Conservation (phyloP, 92 coral and sea anemone species). For the Pocillopora grandis region DNA sequence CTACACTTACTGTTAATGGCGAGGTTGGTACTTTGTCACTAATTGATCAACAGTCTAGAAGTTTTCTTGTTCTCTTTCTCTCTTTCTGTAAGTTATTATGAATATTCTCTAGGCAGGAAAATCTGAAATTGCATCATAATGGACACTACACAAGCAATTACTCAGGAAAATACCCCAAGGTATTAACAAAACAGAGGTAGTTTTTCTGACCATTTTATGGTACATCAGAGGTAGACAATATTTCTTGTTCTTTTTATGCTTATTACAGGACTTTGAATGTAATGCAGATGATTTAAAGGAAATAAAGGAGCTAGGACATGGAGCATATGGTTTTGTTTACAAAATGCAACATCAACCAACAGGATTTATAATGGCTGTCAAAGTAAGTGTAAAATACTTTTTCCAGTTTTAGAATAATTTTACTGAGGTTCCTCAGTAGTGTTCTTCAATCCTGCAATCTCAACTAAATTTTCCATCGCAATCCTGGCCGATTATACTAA, state of each 20-base stretch:
- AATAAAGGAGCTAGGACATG: conserved; percentile 91
- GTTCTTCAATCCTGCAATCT: too few species aligned
- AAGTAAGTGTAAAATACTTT: conserved; percentile 43
- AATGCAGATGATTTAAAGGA: conserved; percentile 91
- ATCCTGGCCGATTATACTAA: too few species aligned
- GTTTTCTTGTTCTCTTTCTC: not conserved
- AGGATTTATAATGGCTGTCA: conserved; percentile 88
- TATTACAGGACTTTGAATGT: conserved; percentile 82
- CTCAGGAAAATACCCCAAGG: too few species aligned
- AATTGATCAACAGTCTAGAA: not conserved
- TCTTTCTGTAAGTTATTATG: too few species aligned
- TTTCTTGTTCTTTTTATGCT: not conserved
- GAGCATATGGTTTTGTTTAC: conserved; percentile 94
- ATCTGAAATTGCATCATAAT: too few species aligned
- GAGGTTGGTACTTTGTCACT: conserved; percentile 59
- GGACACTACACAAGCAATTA: too few species aligned
- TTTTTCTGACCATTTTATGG: too few species aligned
- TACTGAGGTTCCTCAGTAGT: not conserved
- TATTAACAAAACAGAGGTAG: too few species aligned
- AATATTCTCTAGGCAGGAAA: too few species aligned
- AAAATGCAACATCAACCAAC: conserved; percentile 88
- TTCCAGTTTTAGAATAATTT: not conserved
- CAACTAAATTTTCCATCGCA: too few species aligned
- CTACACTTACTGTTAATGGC: conserved; percentile 90
- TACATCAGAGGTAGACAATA: too few species aligned